Base-by-base conservation (phyloP, 1,140 invertebrate genomes). In the Homarus americanus region DNA sequence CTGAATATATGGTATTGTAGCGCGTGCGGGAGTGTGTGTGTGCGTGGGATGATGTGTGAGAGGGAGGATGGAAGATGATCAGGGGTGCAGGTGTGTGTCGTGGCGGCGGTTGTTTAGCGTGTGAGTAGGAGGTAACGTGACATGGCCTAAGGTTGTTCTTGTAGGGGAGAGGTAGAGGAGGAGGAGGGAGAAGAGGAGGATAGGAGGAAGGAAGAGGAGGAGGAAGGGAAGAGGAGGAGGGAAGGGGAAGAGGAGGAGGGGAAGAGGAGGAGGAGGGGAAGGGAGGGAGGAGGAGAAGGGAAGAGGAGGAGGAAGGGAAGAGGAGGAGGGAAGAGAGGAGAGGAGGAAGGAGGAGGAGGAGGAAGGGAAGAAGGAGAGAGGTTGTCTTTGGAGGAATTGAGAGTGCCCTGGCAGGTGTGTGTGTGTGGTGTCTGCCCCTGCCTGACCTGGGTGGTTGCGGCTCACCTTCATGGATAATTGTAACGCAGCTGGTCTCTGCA, bases 301-400 rank as follows among this genome's bases (percentile, higher is more conserved):
- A n/a, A 63, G 58, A 63, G 58, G n/a, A n/a, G n/a, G 58, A 63
- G 58, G n/a, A n/a, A 63, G 58, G n/a, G 58, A 63, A n/a, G n/a
- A n/a, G n/a, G 58, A 63, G 58, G n/a, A n/a, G n/a, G 58, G n/a
- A n/a, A 63, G 58, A 63, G 58, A 63, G 58, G n/a, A n/a, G n/a
- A n/a, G n/a, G n/a, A n/a, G n/a, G n/a, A 63, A n/a, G 58, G 12
- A 63, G 58, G n/a, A n/a, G n/a, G n/a, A n/a, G n/a, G n/a, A n/a
- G n/a, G n/a, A n/a, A n/a, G n/a, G n/a, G n/a, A n/a, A n/a, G n/a
- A n/a, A n/a, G n/a, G n/a, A n/a, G n/a, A n/a, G n/a, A n/a, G n/a
- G n/a, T n/a, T n/a, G n/a, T n/a, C n/a, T n/a, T n/a, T n/a, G n/a
- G n/a, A n/a, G n/a, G n/a, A n/a, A n/a, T n/a, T n/a, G n/a, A n/a